A percentile compares a stretch with the other conserved stretches of the same genome.
Evolutionary conservation across 2,888 invertebrate species (phyloP).

Genomic region (Erpobdella octoculata): DNA sequence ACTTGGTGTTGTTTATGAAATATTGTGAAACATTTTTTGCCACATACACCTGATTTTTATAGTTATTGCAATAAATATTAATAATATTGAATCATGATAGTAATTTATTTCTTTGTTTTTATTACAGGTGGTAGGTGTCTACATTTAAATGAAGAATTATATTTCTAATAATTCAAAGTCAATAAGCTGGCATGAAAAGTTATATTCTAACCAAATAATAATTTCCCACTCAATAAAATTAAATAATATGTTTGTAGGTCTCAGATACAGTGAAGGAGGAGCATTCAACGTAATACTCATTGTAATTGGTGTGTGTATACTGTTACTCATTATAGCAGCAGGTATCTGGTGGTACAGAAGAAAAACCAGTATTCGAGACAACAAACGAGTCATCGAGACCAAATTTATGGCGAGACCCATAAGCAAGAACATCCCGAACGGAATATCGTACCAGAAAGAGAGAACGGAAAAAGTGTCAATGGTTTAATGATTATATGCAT

Average conservation of each 20-base stretch:
- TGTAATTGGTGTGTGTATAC: constrained; percentile 35
- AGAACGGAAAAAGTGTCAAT: constrained; percentile 38
- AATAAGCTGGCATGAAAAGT: too few relatives aligned
- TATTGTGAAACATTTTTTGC: too few relatives aligned
- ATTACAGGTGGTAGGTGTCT: neutral
- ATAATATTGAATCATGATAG: too few relatives aligned
- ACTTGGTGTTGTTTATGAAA: too few relatives aligned
- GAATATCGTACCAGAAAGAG: constrained; percentile 29
- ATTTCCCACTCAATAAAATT: too few relatives aligned
- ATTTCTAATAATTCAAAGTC: neutral
- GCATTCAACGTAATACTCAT: constrained; percentile 38
- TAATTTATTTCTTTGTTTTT: neutral
- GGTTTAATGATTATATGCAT: constrained; percentile 31
- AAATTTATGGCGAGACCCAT: neutral
- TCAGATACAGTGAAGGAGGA: constrained; percentile 33
- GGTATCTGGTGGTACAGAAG: constrained; percentile 8
- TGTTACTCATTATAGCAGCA: constrained; percentile 33
- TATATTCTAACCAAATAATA: neutral
- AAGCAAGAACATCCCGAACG: neutral
- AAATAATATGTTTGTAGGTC: constrained; percentile 1
- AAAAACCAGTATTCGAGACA: too few relatives aligned
- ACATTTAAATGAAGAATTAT: neutral
- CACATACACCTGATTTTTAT: too few relatives aligned
- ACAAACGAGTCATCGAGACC: neutral
- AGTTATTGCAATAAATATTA: too few relatives aligned